phyloP scores from a whole-genome alignment of 2,888 invertebrate species.

The Prosopocoilus inquinatus region DNA sequence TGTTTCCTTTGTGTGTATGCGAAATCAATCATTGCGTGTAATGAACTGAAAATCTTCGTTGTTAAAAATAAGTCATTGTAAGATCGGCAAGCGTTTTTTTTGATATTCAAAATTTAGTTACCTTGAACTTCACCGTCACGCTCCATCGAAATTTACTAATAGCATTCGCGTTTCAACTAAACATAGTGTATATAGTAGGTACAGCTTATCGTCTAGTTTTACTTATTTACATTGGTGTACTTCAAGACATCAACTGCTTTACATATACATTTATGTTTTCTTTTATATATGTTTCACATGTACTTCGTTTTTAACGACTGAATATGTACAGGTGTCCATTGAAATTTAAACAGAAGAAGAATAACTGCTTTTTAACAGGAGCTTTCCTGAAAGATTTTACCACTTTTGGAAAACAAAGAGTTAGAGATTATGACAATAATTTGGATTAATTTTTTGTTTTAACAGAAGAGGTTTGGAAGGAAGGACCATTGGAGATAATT shows the following conservation, averaged over 20 bases:
- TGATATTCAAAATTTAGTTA: conserved; percentile 4
- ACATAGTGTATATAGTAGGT: background rate
- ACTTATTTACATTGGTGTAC: conserved; percentile 36
- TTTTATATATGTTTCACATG: conserved; percentile 16
- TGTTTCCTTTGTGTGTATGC: too few relatives aligned
- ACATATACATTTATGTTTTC: conserved; percentile 13
- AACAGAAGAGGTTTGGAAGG: too few relatives aligned
- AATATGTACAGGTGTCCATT: too few relatives aligned
- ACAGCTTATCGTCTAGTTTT: background rate
- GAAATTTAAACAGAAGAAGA: too few relatives aligned
- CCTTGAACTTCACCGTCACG: background rate
- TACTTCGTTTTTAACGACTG: background rate
- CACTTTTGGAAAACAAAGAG: too few relatives aligned
- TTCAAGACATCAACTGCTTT: conserved; percentile 26
- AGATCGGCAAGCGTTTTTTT: conserved; percentile 7
- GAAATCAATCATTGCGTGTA: background rate
- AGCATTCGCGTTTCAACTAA: conserved; percentile 5
- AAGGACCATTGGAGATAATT: too few relatives aligned
- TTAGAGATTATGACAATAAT: too few relatives aligned
- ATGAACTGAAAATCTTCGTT: background rate
- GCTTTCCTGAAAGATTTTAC: too few relatives aligned
- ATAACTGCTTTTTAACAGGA: too few relatives aligned
- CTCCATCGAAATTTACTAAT: conserved; percentile 12
- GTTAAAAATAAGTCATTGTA: conserved; percentile 1
- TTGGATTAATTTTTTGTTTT: too few relatives aligned